A percentile compares a stretch with the other conserved stretches of the same genome.
Evolutionary conservation across 2,113 vertebrate species (phyloP).

Genomic region (Nothocercus julius): DNA sequence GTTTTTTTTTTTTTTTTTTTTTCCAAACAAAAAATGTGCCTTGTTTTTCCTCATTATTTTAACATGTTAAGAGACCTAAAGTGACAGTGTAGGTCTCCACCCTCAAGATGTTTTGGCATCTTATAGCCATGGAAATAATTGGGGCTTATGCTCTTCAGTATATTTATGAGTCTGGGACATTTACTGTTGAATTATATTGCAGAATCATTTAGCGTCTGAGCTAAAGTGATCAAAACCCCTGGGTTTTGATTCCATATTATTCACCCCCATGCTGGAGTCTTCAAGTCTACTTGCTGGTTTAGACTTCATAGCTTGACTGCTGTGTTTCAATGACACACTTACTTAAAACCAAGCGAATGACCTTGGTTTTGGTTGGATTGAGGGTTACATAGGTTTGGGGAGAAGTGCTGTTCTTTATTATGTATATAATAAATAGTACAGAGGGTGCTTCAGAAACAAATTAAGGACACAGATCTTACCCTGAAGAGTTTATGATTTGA

Average conservation of each 20-base stretch:
- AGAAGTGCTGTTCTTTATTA: background rate
- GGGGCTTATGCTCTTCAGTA: background rate
- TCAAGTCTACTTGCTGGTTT: background rate
- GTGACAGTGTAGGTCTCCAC: background rate
- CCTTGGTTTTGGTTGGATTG: background rate
- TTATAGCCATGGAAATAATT: background rate
- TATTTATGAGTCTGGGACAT: background rate
- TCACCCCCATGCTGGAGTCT: background rate
- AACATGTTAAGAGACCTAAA: background rate
- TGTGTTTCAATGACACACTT: background rate
- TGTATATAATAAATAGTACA: background rate
- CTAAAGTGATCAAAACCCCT: background rate
- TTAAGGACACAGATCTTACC: conserved; percentile 42
- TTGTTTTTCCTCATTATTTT: background rate
- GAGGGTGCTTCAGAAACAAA: conserved; percentile 29
- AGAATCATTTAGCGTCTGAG: background rate
- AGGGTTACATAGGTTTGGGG: background rate
- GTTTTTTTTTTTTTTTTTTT: background rate
- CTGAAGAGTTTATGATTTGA: conserved; percentile 64
- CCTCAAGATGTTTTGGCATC: background rate
- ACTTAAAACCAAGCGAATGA: background rate
- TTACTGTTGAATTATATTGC: background rate
- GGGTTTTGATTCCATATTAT: background rate
- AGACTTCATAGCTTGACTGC: background rate
- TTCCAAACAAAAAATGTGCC: background rate